Evolutionary conservation across 1,140 invertebrate species (phyloP).

Genomic region (Drosophila pseudoananassae): DNA sequence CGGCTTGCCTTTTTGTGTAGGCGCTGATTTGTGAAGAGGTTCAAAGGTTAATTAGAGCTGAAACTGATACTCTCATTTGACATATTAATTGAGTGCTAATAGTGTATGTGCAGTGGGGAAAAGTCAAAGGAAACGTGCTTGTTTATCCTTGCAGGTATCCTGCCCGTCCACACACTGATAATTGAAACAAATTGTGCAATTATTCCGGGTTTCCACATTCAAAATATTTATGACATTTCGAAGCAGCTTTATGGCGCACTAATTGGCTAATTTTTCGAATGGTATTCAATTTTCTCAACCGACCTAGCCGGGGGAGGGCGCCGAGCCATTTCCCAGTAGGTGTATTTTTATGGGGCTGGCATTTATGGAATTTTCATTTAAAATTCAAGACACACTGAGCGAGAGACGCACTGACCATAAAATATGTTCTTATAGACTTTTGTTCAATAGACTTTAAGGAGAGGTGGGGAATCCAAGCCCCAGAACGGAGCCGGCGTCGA

Average conservation of each 20-base stretch:
- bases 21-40: constrained; percentile 77
- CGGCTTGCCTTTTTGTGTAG: constrained; percentile 53
- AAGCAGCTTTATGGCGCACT: constrained; percentile 7
- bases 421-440: constrained; percentile 43
- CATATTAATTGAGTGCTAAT: constrained; percentile 77
- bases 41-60: constrained; percentile 79
- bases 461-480: not conserved
- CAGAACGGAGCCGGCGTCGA: no score
- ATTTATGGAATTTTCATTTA: constrained; percentile 65
- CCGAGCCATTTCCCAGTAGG: constrained; percentile 19
- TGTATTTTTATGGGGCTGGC: constrained; percentile 32
- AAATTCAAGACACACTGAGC: constrained; percentile 50
- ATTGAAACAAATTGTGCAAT: constrained; percentile 34
- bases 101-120: constrained; percentile 45
- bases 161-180: not conserved
- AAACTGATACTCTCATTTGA: constrained; percentile 76
- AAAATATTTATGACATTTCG: constrained; percentile 40
- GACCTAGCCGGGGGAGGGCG: constrained; percentile 1
- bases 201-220: constrained; percentile 20
- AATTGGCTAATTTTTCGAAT: constrained; percentile 59
- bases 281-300: constrained; percentile 41
- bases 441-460: constrained; percentile 49
- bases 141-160: not conserved
- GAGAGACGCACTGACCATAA: constrained; percentile 37
- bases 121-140: constrained; percentile 24